Evolutionary conservation across 2,888 invertebrate species (phyloP).

Genomic region (Lasioglossum pauxillum): DNA sequence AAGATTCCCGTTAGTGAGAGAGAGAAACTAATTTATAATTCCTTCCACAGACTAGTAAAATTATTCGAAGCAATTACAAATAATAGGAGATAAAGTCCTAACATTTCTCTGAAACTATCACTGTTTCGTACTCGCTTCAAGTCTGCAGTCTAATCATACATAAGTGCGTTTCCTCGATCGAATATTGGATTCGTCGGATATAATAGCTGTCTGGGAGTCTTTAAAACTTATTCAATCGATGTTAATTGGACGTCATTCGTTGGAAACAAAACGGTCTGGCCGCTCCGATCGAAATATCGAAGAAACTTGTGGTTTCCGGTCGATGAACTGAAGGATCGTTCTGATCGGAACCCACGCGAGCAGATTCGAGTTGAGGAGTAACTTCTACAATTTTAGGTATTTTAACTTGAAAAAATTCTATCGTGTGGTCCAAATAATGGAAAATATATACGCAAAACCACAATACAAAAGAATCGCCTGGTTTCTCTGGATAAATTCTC

Average conservation of each 20-base stretch:
- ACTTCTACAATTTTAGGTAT: neutral
- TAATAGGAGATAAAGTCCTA: neutral
- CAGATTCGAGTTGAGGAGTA: neutral
- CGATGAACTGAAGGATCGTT: neutral
- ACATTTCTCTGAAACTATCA: neutral
- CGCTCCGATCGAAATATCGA: neutral
- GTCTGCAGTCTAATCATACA: neutral
- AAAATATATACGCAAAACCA: neutral
- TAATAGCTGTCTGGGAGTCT: neutral
- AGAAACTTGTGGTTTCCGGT: neutral
- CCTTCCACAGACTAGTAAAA: neutral
- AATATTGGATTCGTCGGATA: neutral
- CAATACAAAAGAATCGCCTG: neutral
- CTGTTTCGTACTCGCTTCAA: neutral
- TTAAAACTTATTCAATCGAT: neutral
- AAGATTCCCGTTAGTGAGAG: neutral
- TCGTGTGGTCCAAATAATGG: neutral
- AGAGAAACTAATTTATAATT: neutral
- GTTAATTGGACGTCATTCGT: neutral
- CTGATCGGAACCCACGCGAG: too few relatives aligned
- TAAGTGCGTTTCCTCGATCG: neutral
- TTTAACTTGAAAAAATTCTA: neutral
- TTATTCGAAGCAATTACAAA: neutral
- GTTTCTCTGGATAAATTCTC: neutral
- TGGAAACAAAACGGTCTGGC: neutral